Percentiles rank a stretch among this genome's conserved stretches.
Evolutionary conservation across 1,140 invertebrate genomes (phyloP).

Genomic region (Diploscapter pachys): DNA sequence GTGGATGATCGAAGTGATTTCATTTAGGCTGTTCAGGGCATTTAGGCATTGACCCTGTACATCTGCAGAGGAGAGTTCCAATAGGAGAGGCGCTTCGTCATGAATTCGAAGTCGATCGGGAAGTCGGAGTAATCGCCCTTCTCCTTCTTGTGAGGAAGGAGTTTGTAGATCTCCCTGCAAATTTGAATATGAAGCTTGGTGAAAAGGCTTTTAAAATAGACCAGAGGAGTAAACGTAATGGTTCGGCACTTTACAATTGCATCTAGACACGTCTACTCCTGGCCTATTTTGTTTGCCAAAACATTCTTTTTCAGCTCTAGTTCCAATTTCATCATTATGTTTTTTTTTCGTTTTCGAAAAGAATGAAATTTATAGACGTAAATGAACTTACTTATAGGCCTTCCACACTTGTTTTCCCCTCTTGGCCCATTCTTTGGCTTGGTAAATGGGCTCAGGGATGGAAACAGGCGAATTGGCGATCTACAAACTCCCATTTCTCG

Average conservation of each 20-base stretch:
- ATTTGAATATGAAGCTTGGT: slow-evolving; percentile 1
- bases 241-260: too few species aligned
- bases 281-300: too few species aligned
- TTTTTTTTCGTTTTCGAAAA: too few species aligned
- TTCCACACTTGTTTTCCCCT: slow-evolving; percentile 17
- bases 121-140: slow-evolving; percentile 3
- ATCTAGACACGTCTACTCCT: too few species aligned
- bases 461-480: slow-evolving; percentile 6
- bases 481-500: slow-evolving; percentile 6
- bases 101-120: slow-evolving; percentile 11
- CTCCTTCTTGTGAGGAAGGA: neutral
- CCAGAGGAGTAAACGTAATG: too few species aligned
- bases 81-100: slow-evolving; percentile 18
- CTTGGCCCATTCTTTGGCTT: slow-evolving; percentile 39
- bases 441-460: slow-evolving; percentile 34
- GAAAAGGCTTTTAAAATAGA: slow-evolving; percentile 1
- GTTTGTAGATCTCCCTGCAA: slow-evolving; percentile 2
- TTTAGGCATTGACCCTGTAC: slow-evolving; percentile 13
- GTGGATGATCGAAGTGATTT: too few species aligned
- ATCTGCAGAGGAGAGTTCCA: slow-evolving; percentile 11
- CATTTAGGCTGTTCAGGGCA: too few species aligned
- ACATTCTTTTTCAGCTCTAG: too few species aligned
- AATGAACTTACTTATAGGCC: slow-evolving; percentile 8
- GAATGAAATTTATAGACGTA: slow-evolving; percentile 3
- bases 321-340: neutral